These are phyloP conservation scores for Monomorium pharaonis DNA, from an alignment of 1,140 invertebrate species.

Conservation along the genomic window DNA sequence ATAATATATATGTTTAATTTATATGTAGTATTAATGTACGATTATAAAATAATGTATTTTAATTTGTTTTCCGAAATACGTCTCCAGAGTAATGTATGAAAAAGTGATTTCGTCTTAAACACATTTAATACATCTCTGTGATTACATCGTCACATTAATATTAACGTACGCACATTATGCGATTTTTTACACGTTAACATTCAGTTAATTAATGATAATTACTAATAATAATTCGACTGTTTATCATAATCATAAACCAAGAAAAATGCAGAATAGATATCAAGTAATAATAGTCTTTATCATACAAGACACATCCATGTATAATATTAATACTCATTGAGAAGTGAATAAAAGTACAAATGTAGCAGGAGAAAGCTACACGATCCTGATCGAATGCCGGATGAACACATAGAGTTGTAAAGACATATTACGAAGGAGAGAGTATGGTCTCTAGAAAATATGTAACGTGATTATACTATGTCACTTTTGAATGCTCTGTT, in stretches of 20 bases:
- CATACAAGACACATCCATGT: constrained; percentile 27
- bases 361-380: constrained; percentile 67
- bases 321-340: constrained; percentile 65
- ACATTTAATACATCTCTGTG: constrained; percentile 2
- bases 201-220: constrained; percentile 23
- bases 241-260: background rate
- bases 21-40: background rate
- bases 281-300: constrained; percentile 52
- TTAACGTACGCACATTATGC: constrained; percentile 16
- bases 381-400: constrained; percentile 78
- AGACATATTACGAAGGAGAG: constrained; percentile 77
- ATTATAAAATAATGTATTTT: constrained; percentile 27
- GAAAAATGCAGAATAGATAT: background rate
- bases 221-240: background rate
- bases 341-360: constrained; percentile 76
- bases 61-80: background rate
- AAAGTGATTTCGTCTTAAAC: background rate
- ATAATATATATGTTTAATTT: constrained; percentile 16
- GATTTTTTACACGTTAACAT: constrained; percentile 38
- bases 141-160: constrained; percentile 40
- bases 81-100: background rate
- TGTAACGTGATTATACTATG: constrained; percentile 70
- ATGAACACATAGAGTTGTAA: constrained; percentile 77
- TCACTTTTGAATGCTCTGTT: constrained; percentile 74
- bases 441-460: constrained; percentile 76